Evolutionary conservation across 2,888 invertebrate species (phyloP), one percentile per base, ranked within the genome.

Genomic region (Rhamnusium bicolor): DNA sequence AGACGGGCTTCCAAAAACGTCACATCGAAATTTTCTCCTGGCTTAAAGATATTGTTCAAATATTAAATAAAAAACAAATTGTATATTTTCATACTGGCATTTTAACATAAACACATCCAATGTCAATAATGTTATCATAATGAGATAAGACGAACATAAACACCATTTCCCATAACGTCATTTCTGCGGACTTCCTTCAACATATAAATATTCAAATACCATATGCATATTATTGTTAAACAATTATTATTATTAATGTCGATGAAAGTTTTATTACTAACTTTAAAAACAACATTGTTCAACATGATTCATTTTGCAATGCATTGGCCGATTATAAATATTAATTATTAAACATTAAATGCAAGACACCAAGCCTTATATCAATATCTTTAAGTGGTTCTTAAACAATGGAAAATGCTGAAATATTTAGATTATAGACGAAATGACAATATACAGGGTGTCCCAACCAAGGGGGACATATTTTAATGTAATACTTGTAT

Each of bases 81-180:
- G 32, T 19, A 8, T 65, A 29, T 65, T 53, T 61, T 61, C 18
- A 18, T 56, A 19, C n/a, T 46, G 40, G n/a, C 24, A 46, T 46
- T 24, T 47, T 21, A 47, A 69, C 69, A 60, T 18, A 67, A 29
- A 65, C 53, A 65, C 24, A 16, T 18, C 32, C 65, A 53, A 46
- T 67, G 67, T 72, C 61, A 67, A 72, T 32, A 67, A 56, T 56
- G 47, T 62, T 68, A 72, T 68, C 67, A 19, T 27, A 19, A 40
- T 40, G 51, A 67, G 72, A 71, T 71, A 67, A 71, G 71, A 4
- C 27, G 2, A 27, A 54, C 32, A 67, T 29, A 72, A 67, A 61
- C 54, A 61, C 54, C 29, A 66, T 61, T 71, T 71, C 66, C 71
- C 68, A 51, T 68, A 67, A 54, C 66, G 67, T 72, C 67, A 72